Conservation (phyloP, 2,888 invertebrate genomes). For the Polietes domitor region DNA sequence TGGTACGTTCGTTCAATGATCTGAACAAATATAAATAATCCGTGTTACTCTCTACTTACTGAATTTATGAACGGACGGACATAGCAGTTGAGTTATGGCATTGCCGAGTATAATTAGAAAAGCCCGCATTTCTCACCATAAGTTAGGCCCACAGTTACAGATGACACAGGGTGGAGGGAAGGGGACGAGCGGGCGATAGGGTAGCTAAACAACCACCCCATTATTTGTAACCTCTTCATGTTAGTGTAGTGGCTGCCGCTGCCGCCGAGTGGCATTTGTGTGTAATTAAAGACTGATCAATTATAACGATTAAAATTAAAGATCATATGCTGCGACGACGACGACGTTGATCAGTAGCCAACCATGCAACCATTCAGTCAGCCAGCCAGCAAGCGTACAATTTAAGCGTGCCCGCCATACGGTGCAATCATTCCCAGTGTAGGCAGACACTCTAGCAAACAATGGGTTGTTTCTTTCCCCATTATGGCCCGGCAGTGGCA, state of each 20-base stretch:
- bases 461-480: neutral
- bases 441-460: neutral
- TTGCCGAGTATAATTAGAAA: neutral
- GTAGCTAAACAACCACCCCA: slow-evolving; percentile 1
- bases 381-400: slow-evolving; percentile 26
- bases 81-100: neutral
- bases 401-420: slow-evolving; percentile 40
- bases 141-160: neutral
- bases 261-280: neutral
- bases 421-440: neutral
- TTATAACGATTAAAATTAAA: slow-evolving; percentile 45
- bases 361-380: too few relatives aligned
- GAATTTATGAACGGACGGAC: neutral
- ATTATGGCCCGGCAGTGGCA: slow-evolving; percentile 4
- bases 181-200: neutral
- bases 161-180: neutral
- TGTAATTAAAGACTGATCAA: slow-evolving; percentile 44
- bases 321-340: neutral
- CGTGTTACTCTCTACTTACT: neutral
- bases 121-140: slow-evolving; percentile 48
- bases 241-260: neutral
- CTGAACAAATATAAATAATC: neutral
- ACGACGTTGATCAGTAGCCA: neutral
- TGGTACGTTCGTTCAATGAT: neutral
- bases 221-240: neutral